Base-by-base conservation (phyloP, 1,140 invertebrate species). In the Halictus rubicundus region DNA sequence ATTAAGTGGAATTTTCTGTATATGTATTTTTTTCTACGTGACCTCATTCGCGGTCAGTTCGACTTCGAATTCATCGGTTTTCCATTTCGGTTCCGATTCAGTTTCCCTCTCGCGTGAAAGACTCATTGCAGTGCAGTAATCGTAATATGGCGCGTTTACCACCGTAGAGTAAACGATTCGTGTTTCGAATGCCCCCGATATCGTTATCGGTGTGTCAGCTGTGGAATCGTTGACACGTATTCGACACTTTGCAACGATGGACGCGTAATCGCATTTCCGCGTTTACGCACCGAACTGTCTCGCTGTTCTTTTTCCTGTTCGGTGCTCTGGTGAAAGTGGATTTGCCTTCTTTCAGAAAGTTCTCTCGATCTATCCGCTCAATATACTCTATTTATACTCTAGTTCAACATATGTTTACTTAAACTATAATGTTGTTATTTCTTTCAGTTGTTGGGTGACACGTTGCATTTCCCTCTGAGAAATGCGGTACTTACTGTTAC, bases 401-500 rank as follows among this genome's bases (percentile, higher is more conserved):
- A 46, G 14, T 12, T 46, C 12, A 46, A 46, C 10, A 46, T 12
- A 46, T 12, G 42, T 46, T 46, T 46, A 46, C 14, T 42, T 42
- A 4, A 23, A 5, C n/a, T 60, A 1, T 46, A 9, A 59, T 32
- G 23, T 49, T 49, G 21, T 25, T 6, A 32, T 65, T 1, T 37
- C 27, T 59, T 60, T n/a, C 19, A 63, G 9, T 12, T 16, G 25
- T 42, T 0, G 19, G 39, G 6, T 1, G 14, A 49, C 16, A 1
- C 16, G 9, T 1, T 21, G 25, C 27, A 14, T 23, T 80, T n/a
- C 27, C 1, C 65, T 68, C 0, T 21, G 79, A 65, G 76, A 73
- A 39, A 90, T 90, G 89, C 73, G 76, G 57, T 68, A 70, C 27
- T 46, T 77, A 57, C 54, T 86, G 12, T 27, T 70, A 54, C 12